phyloP scores from a whole-genome alignment of 2,888 invertebrate species.

The Nebria salina region DNA sequence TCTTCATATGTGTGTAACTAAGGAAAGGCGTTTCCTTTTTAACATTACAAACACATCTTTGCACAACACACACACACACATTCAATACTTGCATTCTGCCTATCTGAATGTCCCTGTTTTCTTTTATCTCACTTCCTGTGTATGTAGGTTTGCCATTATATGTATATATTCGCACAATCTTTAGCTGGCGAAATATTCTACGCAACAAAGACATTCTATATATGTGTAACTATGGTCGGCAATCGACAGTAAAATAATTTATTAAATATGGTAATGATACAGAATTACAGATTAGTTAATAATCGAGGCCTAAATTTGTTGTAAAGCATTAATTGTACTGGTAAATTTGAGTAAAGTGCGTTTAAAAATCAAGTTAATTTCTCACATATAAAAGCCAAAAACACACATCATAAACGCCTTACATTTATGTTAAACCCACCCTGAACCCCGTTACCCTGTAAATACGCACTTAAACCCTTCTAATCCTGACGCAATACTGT shows the following conservation, averaged over 20 bases:
- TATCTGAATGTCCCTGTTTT: background rate
- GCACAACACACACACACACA: background rate
- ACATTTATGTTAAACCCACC: background rate
- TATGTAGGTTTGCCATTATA: background rate
- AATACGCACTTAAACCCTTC: background rate
- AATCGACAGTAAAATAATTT: too few relatives aligned
- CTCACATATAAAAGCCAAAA: background rate
- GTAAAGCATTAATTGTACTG: too few relatives aligned
- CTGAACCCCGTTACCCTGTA: background rate
- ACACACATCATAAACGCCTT: background rate
- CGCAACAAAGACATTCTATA: too few relatives aligned
- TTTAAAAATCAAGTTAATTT: too few relatives aligned
- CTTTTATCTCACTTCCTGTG: constrained; percentile 4
- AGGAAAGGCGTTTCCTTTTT: constrained; percentile 18
- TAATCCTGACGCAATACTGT: background rate
- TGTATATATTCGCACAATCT: too few relatives aligned
- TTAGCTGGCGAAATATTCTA: too few relatives aligned
- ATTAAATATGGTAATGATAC: too few relatives aligned
- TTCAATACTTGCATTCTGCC: background rate
- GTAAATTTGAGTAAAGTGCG: too few relatives aligned
- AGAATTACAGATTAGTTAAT: too few relatives aligned
- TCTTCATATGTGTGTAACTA: background rate
- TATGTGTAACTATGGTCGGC: too few relatives aligned
- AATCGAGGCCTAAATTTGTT: too few relatives aligned
- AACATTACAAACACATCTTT: background rate